These are phyloP conservation scores for human (Homo sapiens) DNA, from an alignment of 2,113 vertebrate genomes.

Conservation along the genomic window GRCh38 chr5:143297001-143297500, in stretches of 20 bases:
- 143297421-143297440: neutral
- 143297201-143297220: neutral
- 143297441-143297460: neutral
- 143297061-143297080: no score
- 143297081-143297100: no score
- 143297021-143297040: no score
- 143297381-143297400: conserved; percentile 8
- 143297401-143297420: neutral
- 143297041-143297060: no score
- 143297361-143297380: neutral
- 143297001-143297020: no score
- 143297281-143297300: neutral
- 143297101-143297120: neutral
- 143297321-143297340: neutral
- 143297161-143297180: neutral
- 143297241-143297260: neutral
- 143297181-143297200: neutral
- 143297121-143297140: neutral
- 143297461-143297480: neutral
- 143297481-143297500: neutral
- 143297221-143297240: neutral
- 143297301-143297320: neutral
- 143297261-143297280: neutral
- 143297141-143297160: neutral
- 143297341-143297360: neutral